phyloP scores from a whole-genome alignment of 2,888 invertebrate genomes.

The Dynastes hyllus region DNA sequence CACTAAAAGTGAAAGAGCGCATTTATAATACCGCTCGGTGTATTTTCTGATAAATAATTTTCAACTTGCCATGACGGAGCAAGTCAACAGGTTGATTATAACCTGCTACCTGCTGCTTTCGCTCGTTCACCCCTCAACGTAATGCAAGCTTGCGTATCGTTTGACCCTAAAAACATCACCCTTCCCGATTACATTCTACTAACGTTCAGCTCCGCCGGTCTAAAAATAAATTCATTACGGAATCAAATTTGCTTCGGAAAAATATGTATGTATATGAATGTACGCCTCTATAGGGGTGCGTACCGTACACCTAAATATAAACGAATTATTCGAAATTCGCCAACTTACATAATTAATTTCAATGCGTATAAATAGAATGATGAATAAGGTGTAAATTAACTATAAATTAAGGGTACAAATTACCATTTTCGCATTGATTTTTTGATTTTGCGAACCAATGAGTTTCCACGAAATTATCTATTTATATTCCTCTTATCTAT shows the following conservation, averaged over 20 bases:
- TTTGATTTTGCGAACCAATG: background rate
- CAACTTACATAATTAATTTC: background rate
- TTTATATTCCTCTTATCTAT: background rate
- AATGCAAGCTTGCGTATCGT: conserved; percentile 21
- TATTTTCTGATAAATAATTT: conserved; percentile 33
- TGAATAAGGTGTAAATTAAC: conserved; percentile 21
- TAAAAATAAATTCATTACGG: conserved; percentile 38
- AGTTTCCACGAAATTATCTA: background rate
- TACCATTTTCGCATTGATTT: background rate
- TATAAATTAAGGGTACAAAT: background rate
- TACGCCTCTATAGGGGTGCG: background rate
- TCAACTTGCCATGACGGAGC: conserved; percentile 9
- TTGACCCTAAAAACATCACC: conserved; percentile 34
- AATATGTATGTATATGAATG: conserved; percentile 12
- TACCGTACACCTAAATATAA: conserved; percentile 8
- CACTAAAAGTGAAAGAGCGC: too few species aligned
- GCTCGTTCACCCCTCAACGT: conserved; percentile 15
- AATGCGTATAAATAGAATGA: conserved; percentile 9
- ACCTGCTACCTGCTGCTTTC: conserved; percentile 43
- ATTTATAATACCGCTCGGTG: background rate
- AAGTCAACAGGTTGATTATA: conserved; percentile 45
- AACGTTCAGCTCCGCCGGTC: conserved; percentile 10
- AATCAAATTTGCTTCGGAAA: conserved; percentile 29
- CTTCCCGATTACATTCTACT: conserved; percentile 12
- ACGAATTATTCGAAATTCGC: conserved; percentile 22